These are phyloP conservation scores for Spilogale gracilis DNA, from an alignment of 2,113 vertebrate species.

Conservation along the genomic window DNA sequence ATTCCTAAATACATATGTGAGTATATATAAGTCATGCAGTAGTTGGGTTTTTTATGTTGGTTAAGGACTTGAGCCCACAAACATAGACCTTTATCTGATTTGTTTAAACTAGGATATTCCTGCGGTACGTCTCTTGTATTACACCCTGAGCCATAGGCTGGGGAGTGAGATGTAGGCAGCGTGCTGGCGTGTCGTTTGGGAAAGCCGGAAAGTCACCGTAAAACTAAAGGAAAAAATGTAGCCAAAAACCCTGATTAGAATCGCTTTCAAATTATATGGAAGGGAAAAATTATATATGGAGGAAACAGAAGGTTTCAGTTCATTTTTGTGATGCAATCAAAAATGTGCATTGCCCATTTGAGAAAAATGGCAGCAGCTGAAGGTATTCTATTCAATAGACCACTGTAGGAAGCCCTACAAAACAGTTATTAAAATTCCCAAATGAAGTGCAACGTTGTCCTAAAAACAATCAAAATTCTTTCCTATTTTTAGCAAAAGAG, in stretches of 20 bases:
- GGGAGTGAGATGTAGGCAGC: not conserved
- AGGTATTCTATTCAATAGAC: not conserved
- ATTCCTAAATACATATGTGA: not conserved
- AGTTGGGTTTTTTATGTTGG: not conserved
- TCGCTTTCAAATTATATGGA: not conserved
- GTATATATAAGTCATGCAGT: not conserved
- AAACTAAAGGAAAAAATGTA: not conserved
- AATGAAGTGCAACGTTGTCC: not conserved
- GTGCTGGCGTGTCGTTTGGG: not conserved
- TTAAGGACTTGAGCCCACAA: not conserved
- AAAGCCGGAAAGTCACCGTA: not conserved
- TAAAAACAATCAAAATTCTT: slow-evolving; percentile 4
- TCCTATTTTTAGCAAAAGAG: not conserved
- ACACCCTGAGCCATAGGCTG: not conserved
- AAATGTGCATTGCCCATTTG: not conserved
- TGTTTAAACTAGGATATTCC: not conserved
- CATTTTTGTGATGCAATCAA: not conserved
- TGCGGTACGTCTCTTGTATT: not conserved
- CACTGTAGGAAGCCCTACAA: not conserved
- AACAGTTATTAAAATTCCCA: not conserved
- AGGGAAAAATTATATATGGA: not conserved
- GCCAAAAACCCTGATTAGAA: not conserved
- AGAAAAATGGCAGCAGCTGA: not conserved
- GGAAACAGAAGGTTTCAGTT: not conserved
- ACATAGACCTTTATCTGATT: not conserved